Evolutionary conservation across 1,140 invertebrate species (phyloP), one percentile per base, ranked within the genome.

Genomic region (Drosophila arizonae): DNA sequence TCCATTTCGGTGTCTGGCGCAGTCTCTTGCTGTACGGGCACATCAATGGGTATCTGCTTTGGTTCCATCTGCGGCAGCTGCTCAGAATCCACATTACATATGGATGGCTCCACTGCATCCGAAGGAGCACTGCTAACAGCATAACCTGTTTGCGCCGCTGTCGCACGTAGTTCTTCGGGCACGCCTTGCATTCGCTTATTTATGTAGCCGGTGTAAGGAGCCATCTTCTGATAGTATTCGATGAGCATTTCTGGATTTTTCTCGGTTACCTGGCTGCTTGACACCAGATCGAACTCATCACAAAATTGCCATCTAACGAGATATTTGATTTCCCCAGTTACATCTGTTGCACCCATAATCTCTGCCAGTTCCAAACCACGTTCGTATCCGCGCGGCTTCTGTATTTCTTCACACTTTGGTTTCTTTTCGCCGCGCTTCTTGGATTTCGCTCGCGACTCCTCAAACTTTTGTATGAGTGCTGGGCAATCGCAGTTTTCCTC

Each of bases 401-500:
- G 84, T 6, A 92, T 90, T 62, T 92, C 91, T 51, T 91, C 90
- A 10, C 88, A 79, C 52, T 91, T 92, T 1, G 81, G 85, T 50
- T 91, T 91, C 72, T 92, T 93, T 71, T 92, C 92, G 67, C 92
- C 93, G 6, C 79, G 81, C 67, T 91, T 90, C 58, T 91, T 90
- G 0, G 90, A 90, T 76, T 96, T 96, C 79, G 96, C 96, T 6
- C 95, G 93, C 1, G 95, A 94, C 36, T 97, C 96, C 91, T 98
- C 97, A 92, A 97, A 99, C 41, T 95, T 95, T 78, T 95, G 94
- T 74, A 99, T 98, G 11, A 99, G 92, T 66, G 98, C 97, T 2
- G 97, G 97, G 91, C 98, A 99, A 81, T 98, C 97, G 4, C 99
- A 92, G 92, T 98, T 97, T 77, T 97, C 96, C 84, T 97, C 96